Percentiles rank a stretch among this genome's conserved stretches.
These are phyloP conservation scores for Lampropteryx suffumata DNA, from an alignment of 2,888 invertebrate genomes.

Conservation along the genomic window DNA sequence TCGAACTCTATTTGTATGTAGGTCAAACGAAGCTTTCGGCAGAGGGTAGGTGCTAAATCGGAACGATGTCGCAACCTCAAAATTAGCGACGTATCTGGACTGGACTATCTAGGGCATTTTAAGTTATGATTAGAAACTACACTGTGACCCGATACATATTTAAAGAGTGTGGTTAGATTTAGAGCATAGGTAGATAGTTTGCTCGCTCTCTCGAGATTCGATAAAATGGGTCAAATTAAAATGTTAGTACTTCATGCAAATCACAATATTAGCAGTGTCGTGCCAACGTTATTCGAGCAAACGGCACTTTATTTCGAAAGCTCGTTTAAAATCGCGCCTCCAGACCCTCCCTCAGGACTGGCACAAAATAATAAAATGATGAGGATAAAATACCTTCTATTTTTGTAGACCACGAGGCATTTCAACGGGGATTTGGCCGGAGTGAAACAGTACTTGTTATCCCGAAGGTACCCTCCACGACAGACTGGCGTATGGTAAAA, in stretches of 20 bases:
- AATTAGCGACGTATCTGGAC: constrained; percentile 4
- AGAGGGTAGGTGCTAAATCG: constrained; percentile 11
- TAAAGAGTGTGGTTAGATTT: no score
- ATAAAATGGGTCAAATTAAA: constrained; percentile 2
- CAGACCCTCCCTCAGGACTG: constrained; percentile 16
- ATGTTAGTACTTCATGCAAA: constrained; percentile 1
- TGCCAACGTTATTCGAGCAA: constrained; percentile 7
- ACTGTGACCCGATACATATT: no score
- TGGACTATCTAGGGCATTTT: constrained; percentile 3
- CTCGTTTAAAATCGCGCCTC: constrained; percentile 15
- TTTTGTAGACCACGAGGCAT: constrained; percentile 11
- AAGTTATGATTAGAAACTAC: neutral
- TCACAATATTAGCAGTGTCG: constrained; percentile 11
- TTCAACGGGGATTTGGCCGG: constrained; percentile 10
- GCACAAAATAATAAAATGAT: constrained; percentile 16
- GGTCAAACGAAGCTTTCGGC: constrained; percentile 14
- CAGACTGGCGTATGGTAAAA: no score
- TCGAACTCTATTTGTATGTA: constrained; percentile 13
- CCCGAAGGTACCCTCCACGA: no score
- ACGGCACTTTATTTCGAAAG: constrained; percentile 16
- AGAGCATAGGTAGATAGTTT: no score
- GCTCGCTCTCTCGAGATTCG: no score
- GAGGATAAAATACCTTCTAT: constrained; percentile 15
- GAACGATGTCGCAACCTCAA: constrained; percentile 1
- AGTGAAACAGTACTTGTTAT: no score